Evolutionary conservation across 2,888 invertebrate genomes (phyloP).

Genomic region (Caenorhabditis zanzibari): DNA sequence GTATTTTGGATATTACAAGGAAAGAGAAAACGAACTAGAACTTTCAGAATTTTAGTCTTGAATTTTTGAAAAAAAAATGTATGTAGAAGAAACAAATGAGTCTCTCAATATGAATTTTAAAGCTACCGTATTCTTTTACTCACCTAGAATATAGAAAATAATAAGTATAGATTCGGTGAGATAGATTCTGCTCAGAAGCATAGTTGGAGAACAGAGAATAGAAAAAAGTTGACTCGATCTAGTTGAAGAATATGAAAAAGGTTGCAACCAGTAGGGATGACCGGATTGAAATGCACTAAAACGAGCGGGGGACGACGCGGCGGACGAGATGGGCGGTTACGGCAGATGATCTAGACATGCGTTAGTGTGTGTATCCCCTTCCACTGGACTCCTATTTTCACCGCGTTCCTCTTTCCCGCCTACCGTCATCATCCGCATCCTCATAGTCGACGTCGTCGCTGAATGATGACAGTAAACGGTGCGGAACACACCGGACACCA

Average conservation of each 20-base stretch:
- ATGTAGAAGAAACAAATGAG: too few relatives aligned
- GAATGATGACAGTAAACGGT: slow-evolving; percentile 60
- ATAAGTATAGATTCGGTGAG: slow-evolving; percentile 16
- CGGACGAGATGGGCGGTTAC: slow-evolving; percentile 65
- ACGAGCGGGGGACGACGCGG: slow-evolving; percentile 50
- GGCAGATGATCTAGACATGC: slow-evolving; percentile 66
- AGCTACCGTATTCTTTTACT: slow-evolving; percentile 7
- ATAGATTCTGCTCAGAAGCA: slow-evolving; percentile 31
- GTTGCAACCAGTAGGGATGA: slow-evolving; percentile 33
- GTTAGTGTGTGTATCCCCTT: slow-evolving; percentile 34
- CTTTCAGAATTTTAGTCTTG: too few relatives aligned
- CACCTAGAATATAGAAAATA: slow-evolving; percentile 21
- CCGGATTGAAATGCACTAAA: slow-evolving; percentile 68
- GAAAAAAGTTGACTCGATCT: not conserved
- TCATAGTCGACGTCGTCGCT: slow-evolving; percentile 18
- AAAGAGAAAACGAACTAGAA: not conserved
- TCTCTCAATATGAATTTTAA: too few relatives aligned
- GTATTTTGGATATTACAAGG: slow-evolving; percentile 18
- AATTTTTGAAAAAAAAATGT: too few relatives aligned
- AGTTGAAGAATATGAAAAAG: slow-evolving; percentile 20
- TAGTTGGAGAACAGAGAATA: slow-evolving; percentile 3
- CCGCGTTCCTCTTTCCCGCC: slow-evolving; percentile 47
- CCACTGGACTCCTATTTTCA: slow-evolving; percentile 36
- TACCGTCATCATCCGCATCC: slow-evolving; percentile 26
- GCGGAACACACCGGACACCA: slow-evolving; percentile 64